Evolutionary conservation across 2,113 vertebrate species (phyloP).

Genomic region (Dipodomys stephensi): DNA sequence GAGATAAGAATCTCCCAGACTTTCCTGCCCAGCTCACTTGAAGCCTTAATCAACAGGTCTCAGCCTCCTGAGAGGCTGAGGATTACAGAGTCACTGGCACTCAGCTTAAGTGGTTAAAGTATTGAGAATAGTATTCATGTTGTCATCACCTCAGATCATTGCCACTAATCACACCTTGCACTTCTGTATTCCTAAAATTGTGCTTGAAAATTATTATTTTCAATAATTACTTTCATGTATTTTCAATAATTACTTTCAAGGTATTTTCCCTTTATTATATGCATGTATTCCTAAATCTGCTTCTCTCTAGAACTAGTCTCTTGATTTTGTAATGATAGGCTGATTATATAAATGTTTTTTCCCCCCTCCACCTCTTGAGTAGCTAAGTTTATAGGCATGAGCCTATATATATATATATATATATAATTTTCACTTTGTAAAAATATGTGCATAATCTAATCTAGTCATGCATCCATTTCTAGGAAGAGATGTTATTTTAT

Average conservation of each 20-base stretch:
- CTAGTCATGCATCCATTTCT: background rate
- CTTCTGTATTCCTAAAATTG: constrained; percentile 40
- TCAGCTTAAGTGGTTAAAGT: background rate
- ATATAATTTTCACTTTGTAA: background rate
- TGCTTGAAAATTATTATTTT: background rate
- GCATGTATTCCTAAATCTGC: constrained; percentile 26
- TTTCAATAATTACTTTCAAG: background rate
- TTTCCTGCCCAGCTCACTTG: too few species aligned
- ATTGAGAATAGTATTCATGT: background rate
- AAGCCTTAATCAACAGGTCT: too few species aligned
- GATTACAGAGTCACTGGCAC: too few species aligned
- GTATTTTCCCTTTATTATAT: background rate
- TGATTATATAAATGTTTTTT: too few species aligned
- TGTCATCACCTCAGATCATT: background rate
- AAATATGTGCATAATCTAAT: constrained; percentile 20
- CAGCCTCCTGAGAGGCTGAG: too few species aligned
- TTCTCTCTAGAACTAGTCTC: too few species aligned
- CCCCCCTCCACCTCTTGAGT: too few species aligned
- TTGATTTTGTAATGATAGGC: too few species aligned
- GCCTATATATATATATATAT: too few species aligned
- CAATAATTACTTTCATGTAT: background rate
- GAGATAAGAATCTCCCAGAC: too few species aligned
- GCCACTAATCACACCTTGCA: background rate
- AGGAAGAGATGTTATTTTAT: background rate
- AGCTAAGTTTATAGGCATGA: too few species aligned